Percentiles rank a stretch among this genome's conserved stretches.
These are phyloP conservation scores for Pseudorectes ferrugineus DNA, from an alignment of 2,113 vertebrate genomes.

Conservation along the genomic window DNA sequence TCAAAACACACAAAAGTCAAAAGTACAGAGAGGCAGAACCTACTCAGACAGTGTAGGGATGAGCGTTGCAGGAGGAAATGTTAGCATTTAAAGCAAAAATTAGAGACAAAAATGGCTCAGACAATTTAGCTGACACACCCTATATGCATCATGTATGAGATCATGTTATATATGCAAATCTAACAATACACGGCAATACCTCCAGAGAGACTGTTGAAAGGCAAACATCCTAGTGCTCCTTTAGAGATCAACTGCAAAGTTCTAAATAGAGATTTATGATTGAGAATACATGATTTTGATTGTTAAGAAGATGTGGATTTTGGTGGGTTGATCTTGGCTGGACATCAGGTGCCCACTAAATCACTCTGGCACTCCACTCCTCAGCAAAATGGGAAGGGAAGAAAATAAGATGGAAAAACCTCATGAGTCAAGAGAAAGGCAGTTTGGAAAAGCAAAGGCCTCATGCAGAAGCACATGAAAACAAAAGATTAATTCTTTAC, in stretches of 20 bases:
- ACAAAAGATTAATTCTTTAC: background rate
- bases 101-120: background rate
- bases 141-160: background rate
- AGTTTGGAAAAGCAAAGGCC: background rate
- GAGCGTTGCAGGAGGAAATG: background rate
- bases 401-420: background rate
- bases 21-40: background rate
- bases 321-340: background rate
- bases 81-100: background rate
- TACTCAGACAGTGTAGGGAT: background rate
- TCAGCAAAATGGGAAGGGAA: rapidly evolving
- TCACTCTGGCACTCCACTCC: rapidly evolving
- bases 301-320: background rate
- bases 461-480: background rate
- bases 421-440: background rate
- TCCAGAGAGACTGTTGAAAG: background rate
- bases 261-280: background rate
- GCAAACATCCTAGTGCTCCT: background rate
- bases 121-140: background rate
- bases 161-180: background rate
- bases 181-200: background rate
- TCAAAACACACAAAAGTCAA: background rate
- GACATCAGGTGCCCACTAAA: background rate
- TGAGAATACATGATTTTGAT: background rate
- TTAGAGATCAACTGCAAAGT: background rate